Evolutionary conservation across 2,113 vertebrate genomes (phyloP).

Genomic region (Xenus cinereus): DNA sequence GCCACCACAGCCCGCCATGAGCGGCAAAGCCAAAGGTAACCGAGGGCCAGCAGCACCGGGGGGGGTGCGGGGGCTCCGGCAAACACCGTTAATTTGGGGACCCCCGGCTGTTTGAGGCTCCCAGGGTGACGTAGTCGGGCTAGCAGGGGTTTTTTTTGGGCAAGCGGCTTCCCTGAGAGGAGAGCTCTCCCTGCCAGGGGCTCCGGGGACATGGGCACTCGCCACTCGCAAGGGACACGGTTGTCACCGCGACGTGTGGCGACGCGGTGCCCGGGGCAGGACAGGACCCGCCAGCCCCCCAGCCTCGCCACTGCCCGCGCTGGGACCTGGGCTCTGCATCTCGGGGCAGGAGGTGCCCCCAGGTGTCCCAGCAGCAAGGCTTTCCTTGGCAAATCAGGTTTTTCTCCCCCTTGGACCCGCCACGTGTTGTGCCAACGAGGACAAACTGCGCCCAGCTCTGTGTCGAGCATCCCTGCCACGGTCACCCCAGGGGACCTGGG

Average conservation of each 20-base stretch:
- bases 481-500: neutral
- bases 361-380: fast-evolving
- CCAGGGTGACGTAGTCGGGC: fast-evolving
- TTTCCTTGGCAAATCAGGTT: fast-evolving
- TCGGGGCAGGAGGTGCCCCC: neutral
- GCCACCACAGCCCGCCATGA: neutral
- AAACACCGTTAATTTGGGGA: neutral
- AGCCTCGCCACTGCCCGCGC: fast-evolving
- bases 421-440: neutral
- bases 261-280: neutral
- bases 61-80: neutral
- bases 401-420: fast-evolving
- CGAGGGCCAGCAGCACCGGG: neutral
- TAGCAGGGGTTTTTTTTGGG: fast-evolving
- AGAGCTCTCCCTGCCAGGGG: neutral
- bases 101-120: neutral
- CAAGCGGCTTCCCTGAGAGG: neutral
- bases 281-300: neutral
- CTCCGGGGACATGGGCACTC: neutral
- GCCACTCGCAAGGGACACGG: fast-evolving
- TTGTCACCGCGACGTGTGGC: fast-evolving
- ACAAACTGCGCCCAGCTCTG: neutral
- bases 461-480: fast-evolving
- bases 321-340: neutral
- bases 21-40: conserved; percentile 39